Conservation (phyloP, 2,888 invertebrate genomes). For the Scrobipalpa atriplicella region DNA sequence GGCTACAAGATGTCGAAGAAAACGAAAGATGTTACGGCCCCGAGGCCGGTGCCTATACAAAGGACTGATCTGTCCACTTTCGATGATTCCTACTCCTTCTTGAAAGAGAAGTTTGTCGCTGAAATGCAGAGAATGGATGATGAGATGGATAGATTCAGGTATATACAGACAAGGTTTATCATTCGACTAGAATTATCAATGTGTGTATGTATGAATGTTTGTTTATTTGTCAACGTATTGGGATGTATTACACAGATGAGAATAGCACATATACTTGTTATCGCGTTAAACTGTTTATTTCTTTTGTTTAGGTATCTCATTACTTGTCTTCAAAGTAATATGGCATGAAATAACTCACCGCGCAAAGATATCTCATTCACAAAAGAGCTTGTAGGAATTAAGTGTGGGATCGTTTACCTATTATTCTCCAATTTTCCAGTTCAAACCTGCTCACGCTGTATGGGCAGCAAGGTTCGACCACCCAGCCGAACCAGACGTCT, state of each 20-base stretch:
- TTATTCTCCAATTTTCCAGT: not conserved
- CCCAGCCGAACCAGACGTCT: not conserved
- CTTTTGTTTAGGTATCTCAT: too few species aligned
- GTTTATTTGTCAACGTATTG: too few species aligned
- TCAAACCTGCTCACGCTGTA: constrained; percentile 1
- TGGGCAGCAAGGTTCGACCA: not conserved
- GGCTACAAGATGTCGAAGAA: not conserved
- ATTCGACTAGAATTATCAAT: too few species aligned
- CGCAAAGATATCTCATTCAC: not conserved
- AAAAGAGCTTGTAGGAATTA: not conserved
- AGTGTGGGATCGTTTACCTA: not conserved
- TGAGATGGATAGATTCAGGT: constrained; percentile 60
- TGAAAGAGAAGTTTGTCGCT: constrained; percentile 53
- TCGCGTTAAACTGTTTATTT: too few species aligned
- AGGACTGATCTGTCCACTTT: constrained; percentile 49
- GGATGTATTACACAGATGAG: too few species aligned
- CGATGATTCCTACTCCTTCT: constrained; percentile 48
- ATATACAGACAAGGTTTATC: too few species aligned
- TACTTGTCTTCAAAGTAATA: too few species aligned
- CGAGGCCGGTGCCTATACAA: constrained; percentile 35
- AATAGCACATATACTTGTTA: too few species aligned
- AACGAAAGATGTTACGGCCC: not conserved
- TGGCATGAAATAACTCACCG: too few species aligned
- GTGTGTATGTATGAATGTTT: too few species aligned
- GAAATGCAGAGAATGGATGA: constrained; percentile 59